Evolutionary conservation across 2,888 invertebrate genomes (phyloP), one percentile per base, ranked within the genome.

Genomic region (Helleia helle): DNA sequence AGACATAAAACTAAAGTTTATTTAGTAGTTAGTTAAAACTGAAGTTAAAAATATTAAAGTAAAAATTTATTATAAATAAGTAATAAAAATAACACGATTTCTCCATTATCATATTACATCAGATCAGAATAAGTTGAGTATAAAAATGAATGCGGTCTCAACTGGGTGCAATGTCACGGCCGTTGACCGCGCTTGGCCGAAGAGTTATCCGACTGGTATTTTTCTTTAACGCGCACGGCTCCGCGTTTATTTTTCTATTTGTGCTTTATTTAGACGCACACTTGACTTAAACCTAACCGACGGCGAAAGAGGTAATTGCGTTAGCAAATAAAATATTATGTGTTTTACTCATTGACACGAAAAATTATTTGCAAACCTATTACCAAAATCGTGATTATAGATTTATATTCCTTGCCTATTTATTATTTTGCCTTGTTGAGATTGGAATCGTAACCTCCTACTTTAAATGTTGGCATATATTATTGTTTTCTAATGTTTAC

Each of bases 101-200:
- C 30, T 17, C 11, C 31, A 18, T 18, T 15, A 31, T 7, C 31
- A 31, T 9, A 31, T 31, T 31, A 31, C 31, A 31, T 31, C 31
- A 31, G 31, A 27, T 12, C 12, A 27, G 27, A 18, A 9, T 31
- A 11, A 9, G 9, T 12, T 26, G 6, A 5, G 11, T 18, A 15
- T 38, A 15, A 26, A 26, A 25, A 24, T 12, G 26, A 8, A 4
- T 26, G 15, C 14, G 8, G 5, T 4, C 14, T 8, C 48, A 62
- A 69, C 67, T 65, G 60, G 56, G 68, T 68, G 65, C 76, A 77
- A 68, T 77, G 76, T 79, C 77, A 77, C 73, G 71, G 77, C 69
- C 61, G 69, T 59, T 76, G 77, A 77, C 77, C 76, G 70, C 66
- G 46, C 18, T 5, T 3, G 22, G 7, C 22, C 22, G 22, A 22